These are phyloP conservation scores for Spea hammondii DNA, from an alignment of 2,797 vertebrate genomes.

Conservation along the genomic window DNA sequence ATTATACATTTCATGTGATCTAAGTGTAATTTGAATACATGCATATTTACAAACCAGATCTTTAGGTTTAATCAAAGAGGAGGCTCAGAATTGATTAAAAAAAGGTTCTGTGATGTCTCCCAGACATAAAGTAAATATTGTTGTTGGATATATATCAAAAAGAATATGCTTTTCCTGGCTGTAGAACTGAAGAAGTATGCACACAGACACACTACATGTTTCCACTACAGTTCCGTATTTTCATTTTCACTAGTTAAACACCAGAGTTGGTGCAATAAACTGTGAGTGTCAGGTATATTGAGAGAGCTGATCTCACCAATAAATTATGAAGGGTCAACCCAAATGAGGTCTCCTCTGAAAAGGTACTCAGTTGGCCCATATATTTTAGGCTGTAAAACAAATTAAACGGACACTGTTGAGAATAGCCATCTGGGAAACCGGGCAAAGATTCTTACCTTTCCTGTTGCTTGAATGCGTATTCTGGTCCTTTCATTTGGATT, in stretches of 20 bases:
- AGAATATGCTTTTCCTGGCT: background rate
- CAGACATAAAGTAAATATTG: conserved; percentile 5
- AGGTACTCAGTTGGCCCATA: too few relatives aligned
- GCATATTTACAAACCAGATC: background rate
- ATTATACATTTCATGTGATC: background rate
- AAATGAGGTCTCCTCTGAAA: too few relatives aligned
- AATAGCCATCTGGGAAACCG: too few relatives aligned
- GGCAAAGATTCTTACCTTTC: too few relatives aligned
- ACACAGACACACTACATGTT: background rate
- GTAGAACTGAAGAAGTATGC: background rate
- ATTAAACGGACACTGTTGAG: too few relatives aligned
- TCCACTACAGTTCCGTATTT: background rate
- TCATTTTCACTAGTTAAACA: background rate
- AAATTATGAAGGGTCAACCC: too few relatives aligned
- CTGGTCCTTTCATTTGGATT: too few relatives aligned
- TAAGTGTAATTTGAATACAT: background rate
- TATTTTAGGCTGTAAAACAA: too few relatives aligned
- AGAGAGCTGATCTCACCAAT: too few relatives aligned
- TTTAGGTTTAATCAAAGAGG: background rate
- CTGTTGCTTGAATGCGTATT: too few relatives aligned
- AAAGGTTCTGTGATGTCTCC: background rate
- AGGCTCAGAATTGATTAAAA: background rate
- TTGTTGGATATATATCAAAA: background rate
- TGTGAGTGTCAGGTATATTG: too few relatives aligned
- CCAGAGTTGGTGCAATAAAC: too few relatives aligned